Evolutionary conservation across 2,888 invertebrate genomes (phyloP), one percentile per base, ranked within the genome.

Genomic region (Corythucha ciliata): DNA sequence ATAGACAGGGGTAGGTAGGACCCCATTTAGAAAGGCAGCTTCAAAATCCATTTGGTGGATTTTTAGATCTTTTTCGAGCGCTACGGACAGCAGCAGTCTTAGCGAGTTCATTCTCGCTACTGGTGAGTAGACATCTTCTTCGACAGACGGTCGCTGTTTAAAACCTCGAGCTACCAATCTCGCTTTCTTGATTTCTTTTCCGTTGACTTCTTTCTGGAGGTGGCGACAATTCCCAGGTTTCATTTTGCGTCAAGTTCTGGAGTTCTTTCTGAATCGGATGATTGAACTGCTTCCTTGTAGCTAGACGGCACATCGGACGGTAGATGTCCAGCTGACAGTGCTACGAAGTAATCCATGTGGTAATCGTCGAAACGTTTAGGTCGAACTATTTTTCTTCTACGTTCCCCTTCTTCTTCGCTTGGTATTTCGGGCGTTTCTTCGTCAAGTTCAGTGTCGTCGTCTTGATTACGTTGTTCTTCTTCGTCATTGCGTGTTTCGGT

Each of bases 141-240:
- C 29, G 3, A 42, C 12, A 4, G 21, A 6, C 2, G 32, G 3
- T 3, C 6, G 26, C 24, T 49, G 42, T 25, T 21, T 22, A 5
- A 49, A 49, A 1, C 49, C 42, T 14, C 33, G 18, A 2, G 29
- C 44, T 3, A 44, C 44, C 1, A 29, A 33, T 10, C 44, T 29
- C 27, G 36, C 36, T 36, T 14, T 20, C 12, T n/a, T n/a, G n/a
- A n/a, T n/a, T n/a, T n/a, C n/a, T n/a, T n/a, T n/a, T n/a, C n/a
- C n/a, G n/a, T n/a, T n/a, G n/a, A n/a, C n/a, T n/a, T n/a, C n/a
- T n/a, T n/a, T n/a, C n/a, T n/a, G n/a, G n/a, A n/a, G n/a, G n/a
- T 27, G 16, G 34, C 41, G 33, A 54, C 46, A 16, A 45, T 51
- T 50, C 50, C 54, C 51, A 54, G 10, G 45, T 41, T 14, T 46